Base-by-base conservation (phyloP, 2,888 invertebrate species). In the Hypselothyrea guttata region DNA sequence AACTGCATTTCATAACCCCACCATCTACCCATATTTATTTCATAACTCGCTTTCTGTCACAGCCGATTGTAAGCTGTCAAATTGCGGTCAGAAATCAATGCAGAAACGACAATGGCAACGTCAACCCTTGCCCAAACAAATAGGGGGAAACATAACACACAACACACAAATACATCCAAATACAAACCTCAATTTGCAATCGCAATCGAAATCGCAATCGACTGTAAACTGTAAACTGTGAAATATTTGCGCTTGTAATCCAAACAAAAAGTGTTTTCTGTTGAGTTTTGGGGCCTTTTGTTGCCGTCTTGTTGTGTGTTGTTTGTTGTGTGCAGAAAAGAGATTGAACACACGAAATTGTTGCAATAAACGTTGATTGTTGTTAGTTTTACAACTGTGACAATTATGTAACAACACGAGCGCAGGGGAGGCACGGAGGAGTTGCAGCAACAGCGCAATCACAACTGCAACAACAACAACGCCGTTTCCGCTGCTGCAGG, bases 281-380 rank as follows among this genome's bases (percentile, higher is more conserved):
- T 13, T 38, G 15, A 16, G 47, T 31, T 18, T 15, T 35, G 22
- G 22, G 28, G 35, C 27, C 33, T 45, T 9, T 35, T 38, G 27
- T 38, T 37, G 47, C 8, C 9, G 52, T 69, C 71, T 82, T 75
- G 75, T 75, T 41, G 47, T n/a, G n/a, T n/a, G n/a, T n/a, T n/a
- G n/a, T n/a, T n/a, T n/a, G n/a, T n/a, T 22, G 22, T 4, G 22
- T 5, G 22, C 22, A 22, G 5, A 22, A 22, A 22, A 22, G 22
- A 22, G 76, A 76, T 76, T 76, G 76, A 79, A 76, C 75, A 82
- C 69, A 8, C 7, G 22, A 72, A 82, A 83, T 75, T 67, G 85
- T 72, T 79, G 84, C 71, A 79, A 83, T 84, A 83, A 79, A 68
- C 60, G 75, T 45, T 74, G 77, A 59, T 78, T 82, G 71, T 82